Base-by-base conservation (phyloP, 37 sponge, comb jelly and placozoan species). In the Aplysina aerophoba region DNA sequence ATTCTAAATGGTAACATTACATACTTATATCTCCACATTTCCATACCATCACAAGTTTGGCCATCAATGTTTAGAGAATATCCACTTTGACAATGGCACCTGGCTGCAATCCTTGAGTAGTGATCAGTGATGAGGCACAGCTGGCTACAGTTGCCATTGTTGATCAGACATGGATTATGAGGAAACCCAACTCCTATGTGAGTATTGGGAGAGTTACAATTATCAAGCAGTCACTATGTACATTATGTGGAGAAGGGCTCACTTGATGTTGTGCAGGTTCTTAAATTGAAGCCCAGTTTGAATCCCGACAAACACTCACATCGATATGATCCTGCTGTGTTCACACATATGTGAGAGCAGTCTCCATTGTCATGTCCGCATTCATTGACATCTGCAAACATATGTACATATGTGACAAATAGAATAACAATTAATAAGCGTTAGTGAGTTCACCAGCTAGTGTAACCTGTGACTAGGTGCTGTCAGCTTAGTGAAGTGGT, bases 331-430 rank as follows among this genome's bases (percentile, higher is more conserved):
- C 94, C 94, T 19, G 73, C 89, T 17, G 85, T 91, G 71, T 94
- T 94, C 58, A 55, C 80, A 60, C 94, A 94, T 0, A 66, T 58
- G 3, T 94, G 89, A 3, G 67, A 34, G 66, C 94, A 94, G 1
- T 85, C 86, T 8, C 94, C 91, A 79, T 94, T 88, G 27, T 67
- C 69, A 12, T 74, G 15, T 30, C 80, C 89, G 78, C 94, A 94
- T 83, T 94, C 94, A 81, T 94, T 85, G 15, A 90, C 79, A 74
- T 94, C 93, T 93, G 81, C 0, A 66, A 8, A 30, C 31, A 30
- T 1, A 69, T 15, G 6, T 17, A 34, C 37, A 38, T 14, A 58
- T 20, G 59, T 58, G 59, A 58, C 15, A 58, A 62, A 62, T n/a
- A 5, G 2, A 28, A 6, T 13, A 3, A 27, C 64, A 28, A 62